phyloP scores from a whole-genome alignment of 2,113 vertebrate genomes.

The Elachura formosa region DNA sequence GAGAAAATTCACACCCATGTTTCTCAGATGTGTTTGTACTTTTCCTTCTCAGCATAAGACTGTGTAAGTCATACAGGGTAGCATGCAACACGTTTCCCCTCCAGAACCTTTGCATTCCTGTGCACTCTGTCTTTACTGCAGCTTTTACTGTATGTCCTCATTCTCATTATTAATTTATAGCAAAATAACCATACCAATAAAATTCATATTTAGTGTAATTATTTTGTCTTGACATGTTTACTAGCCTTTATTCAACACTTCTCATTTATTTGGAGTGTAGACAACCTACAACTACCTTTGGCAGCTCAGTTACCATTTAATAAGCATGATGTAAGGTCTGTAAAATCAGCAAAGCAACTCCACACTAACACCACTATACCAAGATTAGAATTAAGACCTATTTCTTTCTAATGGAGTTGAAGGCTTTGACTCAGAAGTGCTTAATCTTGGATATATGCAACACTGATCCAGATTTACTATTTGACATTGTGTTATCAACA shows the following conservation, averaged over 20 bases:
- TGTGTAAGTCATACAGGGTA: neutral
- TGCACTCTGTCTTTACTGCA: neutral
- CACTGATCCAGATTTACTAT: conserved; percentile 11
- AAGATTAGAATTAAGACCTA: neutral
- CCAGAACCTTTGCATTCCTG: neutral
- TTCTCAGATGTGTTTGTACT: neutral
- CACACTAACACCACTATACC: neutral
- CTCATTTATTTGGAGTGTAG: neutral
- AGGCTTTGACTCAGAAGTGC: conserved; percentile 12
- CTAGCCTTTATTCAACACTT: neutral
- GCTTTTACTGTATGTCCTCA: neutral
- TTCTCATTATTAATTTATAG: conserved; percentile 45
- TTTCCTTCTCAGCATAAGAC: neutral
- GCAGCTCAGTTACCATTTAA: neutral
- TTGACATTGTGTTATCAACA: conserved; percentile 1
- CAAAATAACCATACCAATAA: conserved; percentile 53
- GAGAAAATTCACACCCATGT: neutral
- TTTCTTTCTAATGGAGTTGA: conserved; percentile 19
- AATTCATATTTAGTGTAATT: conserved; percentile 35
- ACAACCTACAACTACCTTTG: neutral
- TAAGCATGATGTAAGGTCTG: neutral
- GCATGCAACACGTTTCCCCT: neutral
- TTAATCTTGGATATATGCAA: neutral
- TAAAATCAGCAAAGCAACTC: neutral
- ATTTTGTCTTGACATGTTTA: neutral